Conservation (phyloP, 2,888 invertebrate genomes). For the Apotomis betuletana region DNA sequence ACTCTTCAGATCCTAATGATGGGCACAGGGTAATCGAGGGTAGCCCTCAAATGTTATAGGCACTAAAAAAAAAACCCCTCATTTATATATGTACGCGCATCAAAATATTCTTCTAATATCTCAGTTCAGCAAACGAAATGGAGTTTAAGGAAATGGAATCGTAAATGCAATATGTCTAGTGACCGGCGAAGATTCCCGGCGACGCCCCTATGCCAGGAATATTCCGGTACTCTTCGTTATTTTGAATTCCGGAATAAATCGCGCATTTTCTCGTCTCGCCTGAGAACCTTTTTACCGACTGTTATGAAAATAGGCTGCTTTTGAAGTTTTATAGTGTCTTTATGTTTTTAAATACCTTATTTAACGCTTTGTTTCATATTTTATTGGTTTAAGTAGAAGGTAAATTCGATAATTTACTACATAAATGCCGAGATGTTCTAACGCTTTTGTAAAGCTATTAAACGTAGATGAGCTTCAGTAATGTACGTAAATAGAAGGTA, state of each 20-base stretch:
- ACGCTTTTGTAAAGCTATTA: too few relatives aligned
- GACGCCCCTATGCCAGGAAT: conserved; percentile 24
- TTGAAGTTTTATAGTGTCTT: neutral
- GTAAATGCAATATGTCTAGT: conserved; percentile 28
- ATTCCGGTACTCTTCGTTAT: conserved; percentile 25
- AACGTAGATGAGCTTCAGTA: too few relatives aligned
- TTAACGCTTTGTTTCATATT: too few relatives aligned
- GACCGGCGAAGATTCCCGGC: conserved; percentile 29
- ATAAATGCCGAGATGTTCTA: too few relatives aligned
- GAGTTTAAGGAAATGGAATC: conserved; percentile 17
- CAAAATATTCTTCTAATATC: neutral
- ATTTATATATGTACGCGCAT: too few relatives aligned
- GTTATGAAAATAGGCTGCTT: neutral
- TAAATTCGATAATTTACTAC: too few relatives aligned
- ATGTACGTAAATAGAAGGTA: too few relatives aligned
- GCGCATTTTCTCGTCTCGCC: conserved; percentile 24
- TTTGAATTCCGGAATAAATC: conserved; percentile 32
- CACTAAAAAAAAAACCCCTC: too few relatives aligned
- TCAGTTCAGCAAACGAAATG: conserved; percentile 1
- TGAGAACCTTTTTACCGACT: conserved; percentile 10
- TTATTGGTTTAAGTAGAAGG: too few relatives aligned
- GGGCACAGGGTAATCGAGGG: too few relatives aligned
- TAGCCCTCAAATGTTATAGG: too few relatives aligned
- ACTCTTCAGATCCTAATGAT: too few relatives aligned
- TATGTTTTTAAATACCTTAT: neutral